Percentiles rank a stretch among this genome's conserved stretches.
These are phyloP conservation scores for Magallana nippona DNA, from an alignment of 2,888 invertebrate species.

Conservation along the genomic window DNA sequence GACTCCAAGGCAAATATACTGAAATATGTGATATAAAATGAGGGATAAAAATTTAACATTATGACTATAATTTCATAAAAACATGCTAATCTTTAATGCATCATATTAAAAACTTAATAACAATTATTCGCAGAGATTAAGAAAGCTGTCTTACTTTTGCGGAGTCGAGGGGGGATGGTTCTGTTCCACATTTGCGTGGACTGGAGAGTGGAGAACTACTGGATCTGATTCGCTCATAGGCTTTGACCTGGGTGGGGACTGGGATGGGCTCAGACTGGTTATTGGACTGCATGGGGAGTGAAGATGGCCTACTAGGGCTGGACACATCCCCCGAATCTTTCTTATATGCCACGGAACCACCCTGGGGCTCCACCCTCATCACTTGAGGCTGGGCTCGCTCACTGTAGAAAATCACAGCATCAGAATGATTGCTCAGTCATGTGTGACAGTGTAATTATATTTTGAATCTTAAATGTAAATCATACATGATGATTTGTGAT, in stretches of 20 bases:
- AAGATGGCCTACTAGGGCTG: constrained; percentile 66
- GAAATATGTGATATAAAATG: too few relatives aligned
- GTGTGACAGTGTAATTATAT: too few relatives aligned
- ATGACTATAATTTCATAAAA: background rate
- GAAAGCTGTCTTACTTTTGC: constrained; percentile 36
- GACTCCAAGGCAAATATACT: too few relatives aligned
- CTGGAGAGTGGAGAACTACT: constrained; percentile 62
- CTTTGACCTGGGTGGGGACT: constrained; percentile 85
- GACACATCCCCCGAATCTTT: constrained; percentile 55
- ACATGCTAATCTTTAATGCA: background rate
- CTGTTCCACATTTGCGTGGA: constrained; percentile 45
- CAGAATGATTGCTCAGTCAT: background rate
- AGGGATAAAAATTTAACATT: too few relatives aligned
- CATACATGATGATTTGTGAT: too few relatives aligned
- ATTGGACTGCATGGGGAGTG: constrained; percentile 61
- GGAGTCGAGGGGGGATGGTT: constrained; percentile 44
- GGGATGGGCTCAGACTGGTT: constrained; percentile 86
- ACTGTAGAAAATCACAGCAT: constrained; percentile 44
- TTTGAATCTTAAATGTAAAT: too few relatives aligned
- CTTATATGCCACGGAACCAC: constrained; percentile 65
- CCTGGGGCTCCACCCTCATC: constrained; percentile 60
- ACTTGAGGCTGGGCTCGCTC: constrained; percentile 49
- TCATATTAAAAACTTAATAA: too few relatives aligned
- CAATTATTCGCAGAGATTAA: too few relatives aligned
- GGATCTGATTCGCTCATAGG: constrained; percentile 81